phyloP scores from a whole-genome alignment of 2,888 invertebrate genomes.

The Ophioninae sp. region DNA sequence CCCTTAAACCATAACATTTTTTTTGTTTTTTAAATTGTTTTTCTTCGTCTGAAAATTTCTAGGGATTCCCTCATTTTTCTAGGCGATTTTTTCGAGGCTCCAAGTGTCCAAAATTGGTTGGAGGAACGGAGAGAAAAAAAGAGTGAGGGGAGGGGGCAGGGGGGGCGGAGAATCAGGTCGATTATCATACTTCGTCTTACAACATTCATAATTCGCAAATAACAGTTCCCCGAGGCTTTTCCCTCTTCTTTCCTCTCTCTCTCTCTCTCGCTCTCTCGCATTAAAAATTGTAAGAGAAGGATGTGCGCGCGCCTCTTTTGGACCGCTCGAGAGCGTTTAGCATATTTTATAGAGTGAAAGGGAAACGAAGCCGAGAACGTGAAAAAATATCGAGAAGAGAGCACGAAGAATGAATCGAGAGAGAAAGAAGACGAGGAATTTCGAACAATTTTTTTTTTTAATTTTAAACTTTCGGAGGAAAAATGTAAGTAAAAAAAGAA shows the following conservation, averaged over 20 bases:
- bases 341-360: constrained; percentile 77
- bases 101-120: constrained; percentile 67
- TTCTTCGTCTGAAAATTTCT: constrained; percentile 52
- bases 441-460: constrained; percentile 43
- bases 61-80: constrained; percentile 39
- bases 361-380: constrained; percentile 60
- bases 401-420: constrained; percentile 36
- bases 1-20: too few relatives aligned
- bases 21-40: constrained; percentile 8
- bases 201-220: constrained; percentile 80
- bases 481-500: neutral
- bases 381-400: constrained; percentile 53
- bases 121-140: constrained; percentile 3
- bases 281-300: constrained; percentile 38
- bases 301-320: constrained; percentile 46
- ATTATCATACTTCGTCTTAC: constrained; percentile 76
- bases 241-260: constrained; percentile 25
- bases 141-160: neutral
- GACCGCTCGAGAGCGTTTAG: constrained; percentile 72
- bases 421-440: constrained; percentile 55
- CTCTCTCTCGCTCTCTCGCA: constrained; percentile 17
- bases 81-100: constrained; percentile 58
- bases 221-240: constrained; percentile 73
- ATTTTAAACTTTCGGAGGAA: neutral
- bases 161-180: constrained; percentile 49